Conservation (phyloP, 1,140 invertebrate species). For the Ostrea edulis region DNA sequence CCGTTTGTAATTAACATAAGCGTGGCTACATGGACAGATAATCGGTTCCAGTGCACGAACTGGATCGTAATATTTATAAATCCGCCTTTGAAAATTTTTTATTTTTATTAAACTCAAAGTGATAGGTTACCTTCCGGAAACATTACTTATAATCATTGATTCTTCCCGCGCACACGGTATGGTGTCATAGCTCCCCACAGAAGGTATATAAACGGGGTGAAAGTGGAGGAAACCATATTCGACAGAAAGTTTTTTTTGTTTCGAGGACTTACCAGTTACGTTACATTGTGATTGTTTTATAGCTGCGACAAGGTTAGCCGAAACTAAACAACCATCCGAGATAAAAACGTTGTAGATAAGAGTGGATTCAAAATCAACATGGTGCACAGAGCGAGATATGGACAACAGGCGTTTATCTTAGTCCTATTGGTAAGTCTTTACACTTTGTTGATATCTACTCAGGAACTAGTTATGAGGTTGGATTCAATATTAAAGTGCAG, state of each 20-base stretch:
- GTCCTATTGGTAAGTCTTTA: not conserved
- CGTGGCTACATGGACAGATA: not conserved
- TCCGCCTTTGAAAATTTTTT: not conserved
- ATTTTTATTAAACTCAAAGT: not conserved
- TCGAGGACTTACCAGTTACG: not conserved
- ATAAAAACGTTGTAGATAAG: not conserved
- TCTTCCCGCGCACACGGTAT: not conserved
- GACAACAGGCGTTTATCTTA: not conserved
- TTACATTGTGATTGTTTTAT: not conserved
- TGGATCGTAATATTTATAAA: not conserved
- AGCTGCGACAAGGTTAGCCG: not conserved
- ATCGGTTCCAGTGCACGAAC: not conserved
- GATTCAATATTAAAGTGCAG: not conserved
- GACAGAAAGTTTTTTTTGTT: not conserved
- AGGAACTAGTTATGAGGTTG: not conserved
- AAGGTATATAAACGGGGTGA: not conserved
- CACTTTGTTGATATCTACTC: not conserved
- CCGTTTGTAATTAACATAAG: not conserved
- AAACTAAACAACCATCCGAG: not conserved
- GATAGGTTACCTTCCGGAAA: slow-evolving; percentile 35
- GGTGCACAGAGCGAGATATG: not conserved
- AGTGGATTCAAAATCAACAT: slow-evolving; percentile 2
- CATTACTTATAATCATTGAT: not conserved
- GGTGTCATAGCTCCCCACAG: not conserved
- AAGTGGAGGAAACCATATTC: not conserved